These are phyloP conservation scores for Bombus pascuorum DNA, from an alignment of 1,140 invertebrate species.

Conservation along the genomic window DNA sequence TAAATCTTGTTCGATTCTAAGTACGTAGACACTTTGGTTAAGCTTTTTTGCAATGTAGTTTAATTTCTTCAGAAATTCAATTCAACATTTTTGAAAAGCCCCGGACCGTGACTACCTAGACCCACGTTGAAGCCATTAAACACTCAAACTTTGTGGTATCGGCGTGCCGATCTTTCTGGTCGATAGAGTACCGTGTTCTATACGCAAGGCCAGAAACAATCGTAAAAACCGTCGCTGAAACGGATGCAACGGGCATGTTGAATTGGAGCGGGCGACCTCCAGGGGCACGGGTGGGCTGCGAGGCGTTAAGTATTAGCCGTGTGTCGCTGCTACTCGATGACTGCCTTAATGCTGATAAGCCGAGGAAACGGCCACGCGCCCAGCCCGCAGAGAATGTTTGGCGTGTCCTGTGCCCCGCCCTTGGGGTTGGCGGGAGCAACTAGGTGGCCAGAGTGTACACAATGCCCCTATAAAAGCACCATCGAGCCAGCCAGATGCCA, in stretches of 20 bases:
- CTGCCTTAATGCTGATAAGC: constrained; percentile 74
- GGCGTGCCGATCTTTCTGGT: constrained; percentile 20
- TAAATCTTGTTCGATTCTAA: too few relatives aligned
- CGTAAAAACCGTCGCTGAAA: constrained; percentile 10
- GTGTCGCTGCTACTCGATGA: constrained; percentile 57
- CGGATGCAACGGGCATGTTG: constrained; percentile 43
- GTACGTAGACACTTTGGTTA: not conserved
- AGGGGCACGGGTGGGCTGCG: constrained; percentile 36
- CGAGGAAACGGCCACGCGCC: constrained; percentile 59
- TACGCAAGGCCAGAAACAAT: not conserved
- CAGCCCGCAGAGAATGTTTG: constrained; percentile 74
- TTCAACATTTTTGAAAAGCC: not conserved
- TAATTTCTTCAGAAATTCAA: not conserved
- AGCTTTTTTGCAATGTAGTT: not conserved
- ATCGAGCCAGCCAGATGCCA: constrained; percentile 56
- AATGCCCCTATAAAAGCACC: constrained; percentile 76
- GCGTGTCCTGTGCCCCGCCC: constrained; percentile 78
- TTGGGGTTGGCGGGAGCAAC: constrained; percentile 72
- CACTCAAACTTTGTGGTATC: constrained; percentile 12
- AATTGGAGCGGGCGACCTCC: constrained; percentile 52
- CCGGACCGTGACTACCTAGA: not conserved
- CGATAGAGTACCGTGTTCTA: not conserved
- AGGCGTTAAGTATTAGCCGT: constrained; percentile 67
- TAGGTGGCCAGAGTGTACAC: constrained; percentile 54
- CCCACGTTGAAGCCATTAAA: not conserved